Base-by-base conservation (phyloP, 1,140 invertebrate species). In the Gonatopus flavifemur region DNA sequence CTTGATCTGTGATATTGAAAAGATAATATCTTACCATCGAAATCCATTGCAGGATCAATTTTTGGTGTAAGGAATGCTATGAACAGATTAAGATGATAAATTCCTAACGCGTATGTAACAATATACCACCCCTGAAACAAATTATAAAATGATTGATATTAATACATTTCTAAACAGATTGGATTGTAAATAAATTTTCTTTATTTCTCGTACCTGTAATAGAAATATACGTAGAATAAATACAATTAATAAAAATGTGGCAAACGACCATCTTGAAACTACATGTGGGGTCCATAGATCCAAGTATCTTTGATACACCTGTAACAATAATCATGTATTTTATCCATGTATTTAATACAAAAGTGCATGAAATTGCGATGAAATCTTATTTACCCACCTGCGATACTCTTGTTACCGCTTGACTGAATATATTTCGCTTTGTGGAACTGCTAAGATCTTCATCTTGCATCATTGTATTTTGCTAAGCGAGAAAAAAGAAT, bases 31-130 rank as follows among this genome's bases (percentile, higher is more conserved):
- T 81, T 83, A 90, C 91, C 92, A 80, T 93, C 90, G 77, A 93
- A 93, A 78, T 94, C 86, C 81, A 95, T 86, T 28, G 92, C 92
- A 61, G 96, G 97, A 85, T 99, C 96, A 69, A 98, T 97, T 84
- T 98, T 98, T 67, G 98, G 97, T 69, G 97, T 96, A 48, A 99
- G 85, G 83, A 99, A 99, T 80, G 94, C 94, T 81, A 99, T 96
- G 80, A 99, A 98, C 74, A 99, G 83, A 83, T 99, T 99, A 69
- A 99, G 85, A 76, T 98, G 93, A 81, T 98, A 99, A 70, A 99
- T 99, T 61, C 96, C 96, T 69, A 99, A 79, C 15, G 94, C 96
- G 81, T 99, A 99, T 55, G 95, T 96, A 36, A 99, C 88, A 67
- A 99, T 99, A 78, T 99, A 99, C 94, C 96, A 99, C 57, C 98